Evolutionary conservation across 2,888 invertebrate genomes (phyloP), one percentile per base, ranked within the genome.

Genomic region (Lithosia quadra): DNA sequence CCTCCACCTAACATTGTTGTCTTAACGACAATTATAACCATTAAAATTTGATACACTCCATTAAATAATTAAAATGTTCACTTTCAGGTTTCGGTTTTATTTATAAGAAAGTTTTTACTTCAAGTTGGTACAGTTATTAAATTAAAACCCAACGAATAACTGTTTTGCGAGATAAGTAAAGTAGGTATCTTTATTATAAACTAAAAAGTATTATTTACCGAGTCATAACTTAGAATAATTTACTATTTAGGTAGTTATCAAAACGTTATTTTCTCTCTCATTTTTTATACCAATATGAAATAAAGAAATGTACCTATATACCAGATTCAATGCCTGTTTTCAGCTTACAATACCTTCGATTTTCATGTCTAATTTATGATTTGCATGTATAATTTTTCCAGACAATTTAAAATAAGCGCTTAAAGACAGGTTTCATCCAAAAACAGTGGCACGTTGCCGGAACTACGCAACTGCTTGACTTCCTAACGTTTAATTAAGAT

Each of bases 1-100:
- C 90, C 86, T 83, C 84, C 82, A 76, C 75, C 82, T 85, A 82
- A 86, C 86, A 88, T 85, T 88, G 79, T 86, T 83, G 85, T 85
- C 83, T 88, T 92, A 91, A 92, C 87, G 91, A 92, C 90, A 90
- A 91, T 90, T 91, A 89, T 88, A 89, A 88, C 84, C 85, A 90
- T 91, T 88, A 89, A 75, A 73, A 88, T 91, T 90, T 79, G 90
- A 79, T 83, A 87, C 88, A 85, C 86, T 83, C 82, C 86, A 90
- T 92, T 88, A 83, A 81, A 78, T 86, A 85, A 90, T 91, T 89
- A 88, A 88, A 85, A 84, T 79, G 76, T 86, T 71, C 68, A 74
- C 49, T 49, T 49, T 63, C 33, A 68, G 56, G 72, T 77, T 71
- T 70, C 68, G 59, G 57, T 76, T 70, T 74, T 73, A 69, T 77